Conservation (phyloP, 2,797 vertebrate genomes). For the Crypturellus tataupa region DNA sequence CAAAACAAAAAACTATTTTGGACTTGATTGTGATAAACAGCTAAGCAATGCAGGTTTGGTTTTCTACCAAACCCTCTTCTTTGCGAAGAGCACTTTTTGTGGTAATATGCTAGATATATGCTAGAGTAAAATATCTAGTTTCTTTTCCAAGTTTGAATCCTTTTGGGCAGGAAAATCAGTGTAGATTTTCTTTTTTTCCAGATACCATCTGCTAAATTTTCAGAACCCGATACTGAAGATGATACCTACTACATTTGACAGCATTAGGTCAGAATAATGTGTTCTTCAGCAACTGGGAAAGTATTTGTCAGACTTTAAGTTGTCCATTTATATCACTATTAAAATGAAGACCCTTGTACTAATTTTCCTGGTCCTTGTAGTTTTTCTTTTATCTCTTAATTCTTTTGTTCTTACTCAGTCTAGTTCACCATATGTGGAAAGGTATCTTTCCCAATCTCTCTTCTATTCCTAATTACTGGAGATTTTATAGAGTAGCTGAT, state of each 20-base stretch:
- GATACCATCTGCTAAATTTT: not conserved
- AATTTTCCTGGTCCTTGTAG: not conserved
- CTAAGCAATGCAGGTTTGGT: not conserved
- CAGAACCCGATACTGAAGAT: not conserved
- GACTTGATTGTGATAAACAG: not conserved
- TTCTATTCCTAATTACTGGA: not conserved
- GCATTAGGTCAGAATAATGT: not conserved
- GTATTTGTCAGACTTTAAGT: not conserved
- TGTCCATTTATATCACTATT: not conserved
- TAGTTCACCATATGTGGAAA: not conserved
- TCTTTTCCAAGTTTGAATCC: not conserved
- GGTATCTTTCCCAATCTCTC: not conserved
- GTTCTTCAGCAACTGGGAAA: not conserved
- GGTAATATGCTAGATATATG: not conserved
- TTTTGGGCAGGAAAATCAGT: not conserved
- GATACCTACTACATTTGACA: not conserved
- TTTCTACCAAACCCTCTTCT: not conserved
- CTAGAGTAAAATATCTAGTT: not conserved
- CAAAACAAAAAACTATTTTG: not conserved
- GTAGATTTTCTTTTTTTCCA: not conserved
- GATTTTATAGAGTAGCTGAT: not conserved
- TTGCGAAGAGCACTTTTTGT: not conserved
- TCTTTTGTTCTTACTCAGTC: not conserved
- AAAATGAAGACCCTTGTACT: not conserved
- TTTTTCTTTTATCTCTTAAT: not conserved